These are phyloP conservation scores for Chamaea fasciata DNA, from an alignment of 2,113 vertebrate species.

Conservation along the genomic window DNA sequence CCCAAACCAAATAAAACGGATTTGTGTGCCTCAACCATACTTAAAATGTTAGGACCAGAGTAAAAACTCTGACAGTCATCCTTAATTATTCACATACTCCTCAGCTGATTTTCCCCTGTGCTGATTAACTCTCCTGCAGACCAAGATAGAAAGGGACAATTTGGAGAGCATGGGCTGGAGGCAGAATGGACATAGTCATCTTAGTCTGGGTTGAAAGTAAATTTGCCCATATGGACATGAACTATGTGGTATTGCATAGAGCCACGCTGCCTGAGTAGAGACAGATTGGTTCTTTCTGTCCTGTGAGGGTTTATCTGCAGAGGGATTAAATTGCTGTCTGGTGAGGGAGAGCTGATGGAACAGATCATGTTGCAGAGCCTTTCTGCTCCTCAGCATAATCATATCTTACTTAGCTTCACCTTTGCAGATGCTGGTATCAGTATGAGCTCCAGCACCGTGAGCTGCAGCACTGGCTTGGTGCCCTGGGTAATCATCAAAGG, in stretches of 20 bases:
- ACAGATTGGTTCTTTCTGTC: neutral
- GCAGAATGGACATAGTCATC: neutral
- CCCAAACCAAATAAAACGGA: neutral
- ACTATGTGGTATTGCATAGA: neutral
- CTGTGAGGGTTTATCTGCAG: neutral
- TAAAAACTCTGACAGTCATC: neutral
- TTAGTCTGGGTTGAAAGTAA: neutral
- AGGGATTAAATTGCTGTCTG: neutral
- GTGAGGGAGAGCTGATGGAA: neutral
- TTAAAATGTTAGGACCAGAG: neutral
- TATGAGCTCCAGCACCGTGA: rapidly evolving
- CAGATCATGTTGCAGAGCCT: neutral
- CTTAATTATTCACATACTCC: neutral
- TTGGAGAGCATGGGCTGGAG: neutral
- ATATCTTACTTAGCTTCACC: neutral
- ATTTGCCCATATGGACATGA: neutral
- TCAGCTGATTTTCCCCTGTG: neutral
- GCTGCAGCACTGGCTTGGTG: neutral
- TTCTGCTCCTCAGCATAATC: neutral
- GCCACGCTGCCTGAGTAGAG: neutral
- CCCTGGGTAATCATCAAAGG: neutral
- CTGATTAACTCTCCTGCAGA: neutral
- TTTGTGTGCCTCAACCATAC: neutral
- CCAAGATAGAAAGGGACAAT: neutral
- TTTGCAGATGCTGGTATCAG: neutral